Evolutionary conservation across 1,140 invertebrate species (phyloP).

Genomic region (Atta colombica): DNA sequence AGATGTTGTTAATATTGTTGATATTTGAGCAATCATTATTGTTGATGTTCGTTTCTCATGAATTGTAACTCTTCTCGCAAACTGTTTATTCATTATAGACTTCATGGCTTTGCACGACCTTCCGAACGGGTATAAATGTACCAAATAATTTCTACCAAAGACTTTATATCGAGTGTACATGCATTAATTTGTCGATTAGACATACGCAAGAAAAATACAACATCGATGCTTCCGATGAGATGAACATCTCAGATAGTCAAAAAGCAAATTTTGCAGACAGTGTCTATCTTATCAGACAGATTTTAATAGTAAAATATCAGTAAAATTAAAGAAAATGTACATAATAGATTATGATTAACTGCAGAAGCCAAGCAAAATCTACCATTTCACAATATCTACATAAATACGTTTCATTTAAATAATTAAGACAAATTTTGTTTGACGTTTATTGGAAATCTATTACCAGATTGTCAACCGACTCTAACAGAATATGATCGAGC

Average conservation of each 20-base stretch:
- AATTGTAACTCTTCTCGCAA: slow-evolving; percentile 74
- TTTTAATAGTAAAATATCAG: neutral
- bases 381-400: neutral
- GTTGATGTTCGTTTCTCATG: slow-evolving; percentile 83
- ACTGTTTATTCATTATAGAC: slow-evolving; percentile 77
- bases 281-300: neutral
- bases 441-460: neutral
- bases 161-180: slow-evolving; percentile 41
- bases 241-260: slow-evolving; percentile 3
- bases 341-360: neutral
- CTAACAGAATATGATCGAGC: neutral
- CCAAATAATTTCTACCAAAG: slow-evolving; percentile 79
- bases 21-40: slow-evolving; percentile 82
- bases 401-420: slow-evolving; percentile 7
- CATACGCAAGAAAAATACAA: slow-evolving; percentile 22
- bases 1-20: slow-evolving; percentile 83
- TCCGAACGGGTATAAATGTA: slow-evolving; percentile 76
- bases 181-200: slow-evolving; percentile 55
- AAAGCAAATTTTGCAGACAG: neutral
- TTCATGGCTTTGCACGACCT: slow-evolving; percentile 72
- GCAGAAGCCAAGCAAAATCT: neutral
- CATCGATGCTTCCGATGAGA: slow-evolving; percentile 31
- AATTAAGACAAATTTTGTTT: neutral
- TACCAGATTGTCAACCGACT: neutral
- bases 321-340: neutral